Evolutionary conservation across 2,113 vertebrate species (phyloP), one percentile per base, ranked within the genome.

Genomic region (Camarhynchus parvulus): DNA sequence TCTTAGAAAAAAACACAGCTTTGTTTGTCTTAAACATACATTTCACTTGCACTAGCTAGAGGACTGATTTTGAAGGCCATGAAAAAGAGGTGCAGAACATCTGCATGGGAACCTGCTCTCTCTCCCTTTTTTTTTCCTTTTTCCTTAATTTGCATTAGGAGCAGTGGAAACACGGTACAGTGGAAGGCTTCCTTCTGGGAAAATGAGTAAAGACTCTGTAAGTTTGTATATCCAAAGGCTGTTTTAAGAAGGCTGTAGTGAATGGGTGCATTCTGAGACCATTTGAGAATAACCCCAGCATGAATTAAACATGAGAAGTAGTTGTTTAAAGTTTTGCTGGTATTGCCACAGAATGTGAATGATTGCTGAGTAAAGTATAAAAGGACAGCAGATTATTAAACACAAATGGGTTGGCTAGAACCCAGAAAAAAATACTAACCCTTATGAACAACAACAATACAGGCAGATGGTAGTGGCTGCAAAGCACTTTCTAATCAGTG

Each of bases 151-250:
- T 90, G 64, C 82, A 84, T 97, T 91, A 80, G 33, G 90, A 70
- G 95, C 59, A 93, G 78, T 90, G 44, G n/a, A 97, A 97, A 90
- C 94, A 96, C 55, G 64, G 94, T 89, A 72, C 41, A 93, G 95
- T 94, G 85, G 90, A 95, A 95, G 86, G 88, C 62, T 96, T 93
- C 94, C 88, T 92, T 95, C 79, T 87, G 94, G 96, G 93, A 97
- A 96, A 95, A 95, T 49, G 52, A 90, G 88, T 83, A 91, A 44
- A 96, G 70, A 94, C 39, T 66, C 82, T 93, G 94, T 92, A 96
- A 92, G 93, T 97, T 94, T 96, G 92, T 94, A 64, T 93, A 95
- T 91, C 94, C 74, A 96, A 97, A 96, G 90, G 89, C 92, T 96
- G 93, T 96, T 97, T 97, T 95, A 83, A 95, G 94, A 92, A 95